A percentile compares a stretch with the other conserved stretches of the same genome.
These are phyloP conservation scores for Heliconius himera DNA, from an alignment of 1,140 invertebrate genomes.

Conservation along the genomic window DNA sequence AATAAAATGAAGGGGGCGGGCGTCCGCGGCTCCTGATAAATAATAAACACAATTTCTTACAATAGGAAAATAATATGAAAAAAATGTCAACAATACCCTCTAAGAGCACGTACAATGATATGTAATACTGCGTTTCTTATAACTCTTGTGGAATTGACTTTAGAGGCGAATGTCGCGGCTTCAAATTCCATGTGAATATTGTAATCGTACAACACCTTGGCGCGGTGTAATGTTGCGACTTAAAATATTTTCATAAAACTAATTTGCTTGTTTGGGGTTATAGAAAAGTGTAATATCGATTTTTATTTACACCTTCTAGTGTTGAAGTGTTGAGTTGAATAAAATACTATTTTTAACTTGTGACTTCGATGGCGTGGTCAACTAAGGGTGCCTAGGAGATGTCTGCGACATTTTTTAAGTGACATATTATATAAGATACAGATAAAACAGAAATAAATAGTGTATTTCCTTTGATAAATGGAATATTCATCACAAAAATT, in stretches of 20 bases:
- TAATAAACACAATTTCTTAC: constrained; percentile 70
- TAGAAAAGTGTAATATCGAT: not conserved
- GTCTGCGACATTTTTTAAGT: no score
- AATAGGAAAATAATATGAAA: constrained; percentile 66
- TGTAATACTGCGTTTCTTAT: not conserved
- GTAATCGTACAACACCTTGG: constrained; percentile 47
- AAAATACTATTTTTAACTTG: not conserved
- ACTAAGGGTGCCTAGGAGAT: no score
- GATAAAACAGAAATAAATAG: no score
- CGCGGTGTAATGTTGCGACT: constrained; percentile 47
- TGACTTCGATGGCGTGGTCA: no score
- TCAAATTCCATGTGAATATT: not conserved
- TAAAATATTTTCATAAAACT: constrained; percentile 57
- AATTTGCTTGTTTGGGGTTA: constrained; percentile 54
- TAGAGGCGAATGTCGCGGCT: constrained; percentile 29
- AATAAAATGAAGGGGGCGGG: constrained; percentile 45
- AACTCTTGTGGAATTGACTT: constrained; percentile 3
- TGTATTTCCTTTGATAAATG: no score
- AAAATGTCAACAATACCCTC: constrained; percentile 64
- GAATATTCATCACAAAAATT: no score
- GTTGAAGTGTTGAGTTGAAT: not conserved
- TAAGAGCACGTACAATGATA: constrained; percentile 27
- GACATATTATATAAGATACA: no score
- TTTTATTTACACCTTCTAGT: not conserved
- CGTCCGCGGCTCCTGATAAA: constrained; percentile 50